Conservation (phyloP, 2,113 vertebrate genomes). For the Grammatotria lemairii region DNA sequence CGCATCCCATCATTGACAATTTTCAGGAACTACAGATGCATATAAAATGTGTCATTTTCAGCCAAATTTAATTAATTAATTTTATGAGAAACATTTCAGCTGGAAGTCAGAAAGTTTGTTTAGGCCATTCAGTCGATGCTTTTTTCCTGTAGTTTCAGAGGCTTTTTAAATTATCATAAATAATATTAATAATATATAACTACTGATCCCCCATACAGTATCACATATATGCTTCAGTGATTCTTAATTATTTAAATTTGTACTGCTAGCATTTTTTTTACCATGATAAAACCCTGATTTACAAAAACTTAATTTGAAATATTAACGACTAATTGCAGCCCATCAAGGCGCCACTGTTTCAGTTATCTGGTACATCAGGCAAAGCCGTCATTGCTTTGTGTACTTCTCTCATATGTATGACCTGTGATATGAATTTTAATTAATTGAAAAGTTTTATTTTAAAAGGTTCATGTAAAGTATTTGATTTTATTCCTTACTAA, state of each 20-base stretch:
- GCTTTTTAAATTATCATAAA: background rate
- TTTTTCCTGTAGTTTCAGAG: background rate
- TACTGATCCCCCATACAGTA: background rate
- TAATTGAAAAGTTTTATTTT: background rate
- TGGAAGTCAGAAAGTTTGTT: background rate
- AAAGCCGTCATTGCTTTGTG: background rate
- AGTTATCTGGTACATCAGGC: background rate
- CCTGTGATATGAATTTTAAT: background rate
- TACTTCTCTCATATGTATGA: background rate
- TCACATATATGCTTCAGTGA: background rate
- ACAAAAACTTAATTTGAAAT: background rate
- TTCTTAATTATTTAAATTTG: background rate
- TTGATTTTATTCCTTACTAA: background rate
- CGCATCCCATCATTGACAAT: background rate
- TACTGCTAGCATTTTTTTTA: background rate
- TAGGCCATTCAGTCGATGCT: background rate
- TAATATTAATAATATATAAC: background rate
- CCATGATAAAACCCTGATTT: background rate
- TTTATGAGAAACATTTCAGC: background rate
- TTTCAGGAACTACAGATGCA: background rate
- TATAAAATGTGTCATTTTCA: background rate
- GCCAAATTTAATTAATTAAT: background rate
- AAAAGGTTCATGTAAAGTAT: background rate
- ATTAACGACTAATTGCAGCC: background rate
- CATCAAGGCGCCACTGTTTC: background rate